These are phyloP conservation scores for Sylvia borin DNA, from an alignment of 2,797 vertebrate genomes.

Conservation along the genomic window DNA sequence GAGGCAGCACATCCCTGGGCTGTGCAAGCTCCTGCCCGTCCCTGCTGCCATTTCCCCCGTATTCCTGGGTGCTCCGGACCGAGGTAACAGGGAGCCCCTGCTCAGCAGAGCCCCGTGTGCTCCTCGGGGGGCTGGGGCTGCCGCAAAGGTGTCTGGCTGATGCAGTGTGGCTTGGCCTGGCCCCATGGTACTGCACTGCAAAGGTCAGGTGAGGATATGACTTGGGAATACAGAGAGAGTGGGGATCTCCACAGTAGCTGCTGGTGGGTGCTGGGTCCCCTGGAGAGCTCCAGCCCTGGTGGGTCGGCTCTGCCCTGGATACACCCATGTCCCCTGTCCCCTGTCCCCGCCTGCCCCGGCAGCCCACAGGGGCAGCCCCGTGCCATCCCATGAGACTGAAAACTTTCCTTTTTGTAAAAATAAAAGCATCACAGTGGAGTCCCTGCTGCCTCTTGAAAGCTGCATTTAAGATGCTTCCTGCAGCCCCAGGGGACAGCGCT, in stretches of 20 bases:
- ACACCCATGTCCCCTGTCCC: fast-evolving
- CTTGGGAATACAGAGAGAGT: fast-evolving
- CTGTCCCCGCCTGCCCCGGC: neutral
- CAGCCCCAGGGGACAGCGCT: conserved; percentile 48
- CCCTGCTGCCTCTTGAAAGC: conserved; percentile 32
- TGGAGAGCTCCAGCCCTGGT: neutral
- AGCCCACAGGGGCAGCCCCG: neutral
- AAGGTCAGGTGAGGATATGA: neutral
- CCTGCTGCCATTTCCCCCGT: fast-evolving
- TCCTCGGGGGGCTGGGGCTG: neutral
- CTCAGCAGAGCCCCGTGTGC: neutral
- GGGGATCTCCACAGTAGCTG: neutral
- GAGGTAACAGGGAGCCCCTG: fast-evolving
- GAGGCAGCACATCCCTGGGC: fast-evolving
- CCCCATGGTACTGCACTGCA: fast-evolving
- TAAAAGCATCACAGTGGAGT: conserved; percentile 8
- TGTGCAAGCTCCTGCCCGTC: neutral
- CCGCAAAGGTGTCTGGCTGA: fast-evolving
- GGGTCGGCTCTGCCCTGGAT: fast-evolving
- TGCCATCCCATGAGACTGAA: neutral
- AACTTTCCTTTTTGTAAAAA: neutral
- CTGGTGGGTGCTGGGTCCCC: neutral
- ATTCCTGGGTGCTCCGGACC: fast-evolving
- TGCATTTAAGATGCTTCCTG: conserved; percentile 44
- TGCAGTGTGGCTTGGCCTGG: fast-evolving